Evolutionary conservation across 53 echinoderm and acorn worm genomes (phyloP).

Genomic region (Mesocentrotus franciscanus): DNA sequence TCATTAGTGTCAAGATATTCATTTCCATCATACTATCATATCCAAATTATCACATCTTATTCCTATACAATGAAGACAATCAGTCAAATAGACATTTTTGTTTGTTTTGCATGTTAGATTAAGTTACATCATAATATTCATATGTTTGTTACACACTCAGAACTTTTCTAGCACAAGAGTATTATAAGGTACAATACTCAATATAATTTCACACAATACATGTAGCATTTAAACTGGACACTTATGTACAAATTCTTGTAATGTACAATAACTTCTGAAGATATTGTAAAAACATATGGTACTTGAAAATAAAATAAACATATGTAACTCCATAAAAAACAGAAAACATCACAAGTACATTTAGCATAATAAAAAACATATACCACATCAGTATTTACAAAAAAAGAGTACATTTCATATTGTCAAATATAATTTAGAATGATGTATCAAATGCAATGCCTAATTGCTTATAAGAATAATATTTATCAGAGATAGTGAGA

Average conservation of each 20-base stretch:
- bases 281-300: background rate
- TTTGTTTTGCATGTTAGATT: conserved; percentile 45
- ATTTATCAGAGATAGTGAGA: background rate
- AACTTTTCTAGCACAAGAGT: background rate
- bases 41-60: background rate
- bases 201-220: background rate
- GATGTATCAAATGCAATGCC: background rate
- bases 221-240: background rate
- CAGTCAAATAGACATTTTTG: background rate
- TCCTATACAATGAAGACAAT: background rate
- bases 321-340: background rate
- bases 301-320: conserved; percentile 28
- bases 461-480: background rate
- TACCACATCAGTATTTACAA: background rate
- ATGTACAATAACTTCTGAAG: background rate
- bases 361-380: background rate
- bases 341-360: background rate
- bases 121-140: conserved; percentile 24
- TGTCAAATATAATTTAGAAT: too few relatives aligned
- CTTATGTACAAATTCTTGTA: conserved; percentile 34
- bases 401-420: background rate
- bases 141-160: background rate
- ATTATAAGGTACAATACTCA: conserved; percentile 11
- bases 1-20: background rate
- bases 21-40: background rate